A percentile compares a stretch with the other conserved stretches of the same genome.
Conservation (phyloP, 2,113 vertebrate genomes). For the Boulengeromyrus knoepffleri region DNA sequence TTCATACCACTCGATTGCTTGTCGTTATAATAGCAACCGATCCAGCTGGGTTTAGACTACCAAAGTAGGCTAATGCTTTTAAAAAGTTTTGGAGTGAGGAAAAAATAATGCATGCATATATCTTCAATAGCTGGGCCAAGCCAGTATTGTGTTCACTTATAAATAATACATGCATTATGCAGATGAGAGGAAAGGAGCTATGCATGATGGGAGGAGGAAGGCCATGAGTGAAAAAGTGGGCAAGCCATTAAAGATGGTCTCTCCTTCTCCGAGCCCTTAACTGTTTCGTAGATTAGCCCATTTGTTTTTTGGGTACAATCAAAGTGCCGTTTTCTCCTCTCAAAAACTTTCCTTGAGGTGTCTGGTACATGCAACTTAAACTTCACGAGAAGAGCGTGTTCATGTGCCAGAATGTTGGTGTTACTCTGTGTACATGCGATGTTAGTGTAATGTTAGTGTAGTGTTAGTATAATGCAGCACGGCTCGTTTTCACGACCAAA, state of each 20-base stretch:
- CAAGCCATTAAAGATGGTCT: constrained; percentile 3
- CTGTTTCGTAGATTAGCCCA: neutral
- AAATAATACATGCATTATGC: constrained; percentile 17
- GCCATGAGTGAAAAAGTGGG: neutral
- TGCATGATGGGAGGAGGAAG: constrained; percentile 4
- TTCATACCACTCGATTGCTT: neutral
- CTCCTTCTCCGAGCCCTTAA: neutral
- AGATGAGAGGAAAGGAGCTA: constrained; percentile 10
- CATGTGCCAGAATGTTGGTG: neutral
- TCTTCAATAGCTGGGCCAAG: constrained; percentile 15
- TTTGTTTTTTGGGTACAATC: neutral
- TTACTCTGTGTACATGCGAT: neutral
- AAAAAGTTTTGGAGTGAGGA: constrained; percentile 10
- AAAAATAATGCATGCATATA: constrained; percentile 9
- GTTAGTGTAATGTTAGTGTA: neutral
- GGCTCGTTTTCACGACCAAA: neutral
- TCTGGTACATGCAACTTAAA: neutral
- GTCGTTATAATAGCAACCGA: constrained; percentile 1
- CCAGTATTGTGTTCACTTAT: constrained; percentile 6
- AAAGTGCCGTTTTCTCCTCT: neutral
- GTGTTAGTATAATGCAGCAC: neutral
- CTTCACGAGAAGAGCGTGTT: neutral
- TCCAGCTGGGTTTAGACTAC: neutral
- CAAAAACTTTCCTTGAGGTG: neutral
- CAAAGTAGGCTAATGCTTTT: constrained; percentile 7